Conservation (phyloP, 2,888 invertebrate genomes). For the Phortica magna region DNA sequence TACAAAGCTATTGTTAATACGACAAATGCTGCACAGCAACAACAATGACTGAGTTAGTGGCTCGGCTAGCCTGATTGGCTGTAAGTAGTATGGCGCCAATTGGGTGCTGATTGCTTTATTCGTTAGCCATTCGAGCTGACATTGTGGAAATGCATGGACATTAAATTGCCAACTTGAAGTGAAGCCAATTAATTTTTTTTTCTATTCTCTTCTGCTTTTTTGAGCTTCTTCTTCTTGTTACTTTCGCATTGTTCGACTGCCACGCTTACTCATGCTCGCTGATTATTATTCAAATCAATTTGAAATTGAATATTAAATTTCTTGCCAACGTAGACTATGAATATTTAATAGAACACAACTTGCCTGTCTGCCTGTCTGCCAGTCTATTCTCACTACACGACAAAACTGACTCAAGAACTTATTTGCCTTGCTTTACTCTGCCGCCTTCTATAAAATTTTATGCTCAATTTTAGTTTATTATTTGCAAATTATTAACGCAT, state of each 20-base stretch:
- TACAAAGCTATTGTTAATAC: conserved; percentile 26
- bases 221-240: conserved; percentile 10
- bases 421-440: not conserved
- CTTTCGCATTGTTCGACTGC: conserved; percentile 22
- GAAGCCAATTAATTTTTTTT: conserved; percentile 59
- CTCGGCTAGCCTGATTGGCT: not conserved
- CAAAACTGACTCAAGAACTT: conserved; percentile 1
- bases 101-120: conserved; percentile 18
- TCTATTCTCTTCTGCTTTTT: conserved; percentile 31
- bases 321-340: conserved; percentile 39
- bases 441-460: not conserved
- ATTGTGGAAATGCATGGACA: conserved; percentile 49
- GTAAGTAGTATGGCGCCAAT: not conserved
- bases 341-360: conserved; percentile 50
- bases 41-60: not conserved
- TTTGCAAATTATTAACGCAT: conserved; percentile 53
- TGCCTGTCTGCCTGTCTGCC: not conserved
- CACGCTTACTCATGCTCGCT: not conserved
- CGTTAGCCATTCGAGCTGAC: conserved; percentile 28
- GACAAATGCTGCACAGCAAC: conserved; percentile 15
- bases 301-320: conserved; percentile 54
- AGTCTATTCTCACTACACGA: not conserved
- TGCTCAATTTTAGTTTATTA: conserved; percentile 34
- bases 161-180: conserved; percentile 52
- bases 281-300: conserved; percentile 49